phyloP scores from a whole-genome alignment of 2,888 invertebrate genomes.

The Cremastinae sp. region DNA sequence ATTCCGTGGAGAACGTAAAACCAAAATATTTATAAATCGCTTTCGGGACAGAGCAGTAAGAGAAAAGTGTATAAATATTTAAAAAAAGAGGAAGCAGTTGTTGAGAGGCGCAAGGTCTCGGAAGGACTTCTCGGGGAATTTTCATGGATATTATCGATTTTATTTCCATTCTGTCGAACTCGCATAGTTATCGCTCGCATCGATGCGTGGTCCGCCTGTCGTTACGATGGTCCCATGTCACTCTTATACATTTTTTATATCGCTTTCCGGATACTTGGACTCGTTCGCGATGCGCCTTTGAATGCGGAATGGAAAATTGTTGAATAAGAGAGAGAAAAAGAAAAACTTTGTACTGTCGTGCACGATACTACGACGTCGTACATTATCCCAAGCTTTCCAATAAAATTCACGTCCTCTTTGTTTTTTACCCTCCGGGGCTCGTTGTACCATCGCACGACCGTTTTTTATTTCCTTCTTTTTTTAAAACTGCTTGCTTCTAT shows the following conservation, averaged over 20 bases:
- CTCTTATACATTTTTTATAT: slow-evolving; percentile 41
- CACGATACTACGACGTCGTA: background rate
- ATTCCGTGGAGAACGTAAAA: no score
- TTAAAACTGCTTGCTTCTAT: background rate
- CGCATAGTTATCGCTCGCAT: no score
- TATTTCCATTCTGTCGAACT: no score
- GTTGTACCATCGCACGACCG: background rate
- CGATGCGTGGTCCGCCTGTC: background rate
- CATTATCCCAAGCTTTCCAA: slow-evolving; percentile 32
- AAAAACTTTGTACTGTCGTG: background rate
- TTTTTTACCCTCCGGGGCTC: background rate
- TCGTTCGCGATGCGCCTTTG: slow-evolving; percentile 1
- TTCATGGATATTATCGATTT: no score
- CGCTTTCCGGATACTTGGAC: slow-evolving; percentile 35
- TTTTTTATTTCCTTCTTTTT: slow-evolving; percentile 3
- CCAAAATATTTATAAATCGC: no score
- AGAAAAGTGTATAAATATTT: no score
- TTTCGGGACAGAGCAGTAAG: no score
- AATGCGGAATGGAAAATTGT: slow-evolving; percentile 31
- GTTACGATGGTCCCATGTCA: background rate
- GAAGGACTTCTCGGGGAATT: no score
- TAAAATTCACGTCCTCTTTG: slow-evolving; percentile 26
- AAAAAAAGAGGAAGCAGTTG: no score
- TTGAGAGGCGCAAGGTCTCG: no score
- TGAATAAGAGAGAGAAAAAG: background rate